phyloP scores from a whole-genome alignment of 1,140 invertebrate species.

The Drepana arcuata region DNA sequence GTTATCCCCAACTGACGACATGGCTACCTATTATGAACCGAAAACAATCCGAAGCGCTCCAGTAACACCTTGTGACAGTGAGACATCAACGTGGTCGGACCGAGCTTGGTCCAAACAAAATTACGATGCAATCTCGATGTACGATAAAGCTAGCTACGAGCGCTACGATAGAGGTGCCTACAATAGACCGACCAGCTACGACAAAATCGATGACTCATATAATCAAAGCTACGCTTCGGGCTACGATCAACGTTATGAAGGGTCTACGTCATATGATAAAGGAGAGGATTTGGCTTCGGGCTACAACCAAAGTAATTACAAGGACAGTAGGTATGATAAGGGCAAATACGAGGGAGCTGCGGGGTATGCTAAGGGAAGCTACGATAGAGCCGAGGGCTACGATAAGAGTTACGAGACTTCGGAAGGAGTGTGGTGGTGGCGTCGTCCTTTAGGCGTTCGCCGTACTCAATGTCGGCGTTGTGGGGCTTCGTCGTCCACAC shows the following conservation, averaged over 20 bases:
- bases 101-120: conserved; percentile 16
- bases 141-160: neutral
- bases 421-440: conserved; percentile 54
- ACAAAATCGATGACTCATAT: conserved; percentile 2
- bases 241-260: neutral
- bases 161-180: too few relatives aligned
- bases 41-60: conserved; percentile 46
- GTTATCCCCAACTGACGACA: conserved; percentile 46
- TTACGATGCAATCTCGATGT: conserved; percentile 1
- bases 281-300: neutral
- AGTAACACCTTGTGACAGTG: conserved; percentile 56
- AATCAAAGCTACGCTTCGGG: neutral
- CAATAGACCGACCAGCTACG: conserved; percentile 8
- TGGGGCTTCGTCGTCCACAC: conserved; percentile 40
- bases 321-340: conserved; percentile 10
- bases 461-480: conserved; percentile 34
- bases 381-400: conserved; percentile 24
- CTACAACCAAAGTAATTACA: neutral
- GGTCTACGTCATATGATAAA: conserved; percentile 1
- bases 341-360: neutral
- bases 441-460: conserved; percentile 39
- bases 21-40: conserved; percentile 28
- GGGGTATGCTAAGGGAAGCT: conserved; percentile 2
- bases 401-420: conserved; percentile 5
- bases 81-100: conserved; percentile 40